Evolutionary conservation across 2,797 vertebrate species (phyloP).

Genomic region (Acrocephalus scirpaceus): DNA sequence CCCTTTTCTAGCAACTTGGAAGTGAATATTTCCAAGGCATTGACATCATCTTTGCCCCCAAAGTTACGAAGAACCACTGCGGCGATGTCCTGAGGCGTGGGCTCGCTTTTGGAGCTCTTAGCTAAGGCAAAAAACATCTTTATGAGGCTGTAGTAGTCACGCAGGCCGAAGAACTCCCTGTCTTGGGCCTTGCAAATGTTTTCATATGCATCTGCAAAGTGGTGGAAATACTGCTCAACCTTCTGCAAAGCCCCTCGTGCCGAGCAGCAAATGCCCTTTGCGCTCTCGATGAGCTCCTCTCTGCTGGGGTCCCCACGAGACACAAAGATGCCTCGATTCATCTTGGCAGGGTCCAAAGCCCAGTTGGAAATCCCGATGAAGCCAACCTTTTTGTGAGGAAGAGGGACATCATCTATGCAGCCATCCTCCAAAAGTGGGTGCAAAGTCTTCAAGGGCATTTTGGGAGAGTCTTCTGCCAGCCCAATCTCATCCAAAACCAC

Average conservation of each 20-base stretch:
- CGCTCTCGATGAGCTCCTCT: constrained; percentile 88
- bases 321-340: constrained; percentile 97
- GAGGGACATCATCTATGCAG: constrained; percentile 91
- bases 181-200: constrained; percentile 78
- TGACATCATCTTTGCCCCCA: constrained; percentile 86
- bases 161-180: constrained; percentile 94
- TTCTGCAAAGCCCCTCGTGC: constrained; percentile 81
- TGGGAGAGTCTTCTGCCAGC: constrained; percentile 94
- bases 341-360: constrained; percentile 97
- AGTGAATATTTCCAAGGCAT: constrained; percentile 83
- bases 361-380: constrained; percentile 98
- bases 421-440: constrained; percentile 95
- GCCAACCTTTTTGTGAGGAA: constrained; percentile 94
- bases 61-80: constrained; percentile 92
- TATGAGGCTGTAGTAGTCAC: constrained; percentile 96
- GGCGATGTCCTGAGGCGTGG: constrained; percentile 75
- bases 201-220: constrained; percentile 87
- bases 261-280: constrained; percentile 89
- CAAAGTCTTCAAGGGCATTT: constrained; percentile 96
- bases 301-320: constrained; percentile 88
- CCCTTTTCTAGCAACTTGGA: constrained; percentile 52
- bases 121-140: constrained; percentile 91
- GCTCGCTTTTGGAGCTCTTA: constrained; percentile 75
- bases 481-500: constrained; percentile 97
- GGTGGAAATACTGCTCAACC: constrained; percentile 83